Percentiles rank a stretch among this genome's conserved stretches.
Conservation (phyloP, 2,888 invertebrate genomes). For the Netelia melanura region DNA sequence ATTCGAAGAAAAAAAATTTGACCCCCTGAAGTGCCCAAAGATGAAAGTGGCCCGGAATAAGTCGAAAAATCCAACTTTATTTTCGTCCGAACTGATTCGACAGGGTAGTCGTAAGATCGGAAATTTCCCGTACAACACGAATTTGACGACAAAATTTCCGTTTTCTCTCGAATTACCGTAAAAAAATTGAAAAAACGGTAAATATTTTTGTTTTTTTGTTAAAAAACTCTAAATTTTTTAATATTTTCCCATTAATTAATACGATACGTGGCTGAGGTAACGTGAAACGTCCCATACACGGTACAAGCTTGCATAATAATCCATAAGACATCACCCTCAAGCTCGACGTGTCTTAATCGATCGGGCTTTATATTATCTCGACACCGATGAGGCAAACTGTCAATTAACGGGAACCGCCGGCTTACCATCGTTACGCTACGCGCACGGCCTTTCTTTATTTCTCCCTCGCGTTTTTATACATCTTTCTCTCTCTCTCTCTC, state of each 20-base stretch:
- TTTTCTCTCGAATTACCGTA: no score
- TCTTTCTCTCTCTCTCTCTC: not conserved
- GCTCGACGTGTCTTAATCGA: slow-evolving; percentile 47
- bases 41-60: no score
- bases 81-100: no score
- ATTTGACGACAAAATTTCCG: not conserved
- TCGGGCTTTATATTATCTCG: slow-evolving; percentile 55
- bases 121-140: no score
- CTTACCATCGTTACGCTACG: slow-evolving; percentile 8
- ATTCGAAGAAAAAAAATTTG: no score
- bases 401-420: slow-evolving; percentile 44
- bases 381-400: slow-evolving; percentile 48
- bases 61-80: no score
- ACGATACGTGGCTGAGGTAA: no score
- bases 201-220: no score
- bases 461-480: not conserved
- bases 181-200: no score
- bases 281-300: not conserved
- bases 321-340: slow-evolving; percentile 41
- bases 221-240: no score
- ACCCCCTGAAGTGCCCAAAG: no score
- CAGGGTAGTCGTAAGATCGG: not conserved
- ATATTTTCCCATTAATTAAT: no score
- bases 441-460: slow-evolving; percentile 22
- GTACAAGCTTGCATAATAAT: slow-evolving; percentile 42